Percentiles rank a stretch among this genome's conserved stretches.
Evolutionary conservation across 2,888 invertebrate genomes (phyloP).

Genomic region (Perizoma flavofasciatum): DNA sequence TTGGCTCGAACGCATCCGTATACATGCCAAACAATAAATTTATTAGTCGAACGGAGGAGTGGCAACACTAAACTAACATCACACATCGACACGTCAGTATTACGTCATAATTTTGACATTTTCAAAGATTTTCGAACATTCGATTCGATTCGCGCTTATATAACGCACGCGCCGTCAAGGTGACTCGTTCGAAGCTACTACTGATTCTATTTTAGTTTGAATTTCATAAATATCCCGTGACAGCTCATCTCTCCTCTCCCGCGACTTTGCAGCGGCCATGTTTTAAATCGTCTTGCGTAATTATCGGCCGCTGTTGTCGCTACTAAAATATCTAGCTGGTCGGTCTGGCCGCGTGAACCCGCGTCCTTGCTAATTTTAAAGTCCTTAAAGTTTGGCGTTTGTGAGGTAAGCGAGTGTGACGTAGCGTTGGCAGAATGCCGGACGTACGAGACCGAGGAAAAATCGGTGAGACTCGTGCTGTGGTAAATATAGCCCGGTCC

Average conservation of each 20-base stretch:
- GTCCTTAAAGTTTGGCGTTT: constrained; percentile 80
- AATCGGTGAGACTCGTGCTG: constrained; percentile 61
- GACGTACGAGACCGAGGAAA: constrained; percentile 72
- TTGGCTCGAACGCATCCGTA: constrained; percentile 83
- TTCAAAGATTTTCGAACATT: constrained; percentile 62
- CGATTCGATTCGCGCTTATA: constrained; percentile 70
- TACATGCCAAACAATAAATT: constrained; percentile 85
- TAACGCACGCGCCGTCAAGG: constrained; percentile 77
- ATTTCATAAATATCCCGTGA: constrained; percentile 83
- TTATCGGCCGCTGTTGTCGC: constrained; percentile 63
- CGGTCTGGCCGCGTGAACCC: constrained; percentile 55
- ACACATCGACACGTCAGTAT: constrained; percentile 72
- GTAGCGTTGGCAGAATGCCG: constrained; percentile 81
- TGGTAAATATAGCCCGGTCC: constrained; percentile 62
- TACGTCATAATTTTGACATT: constrained; percentile 71
- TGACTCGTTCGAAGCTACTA: constrained; percentile 79
- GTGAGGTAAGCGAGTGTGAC: constrained; percentile 79
- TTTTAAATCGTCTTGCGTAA: constrained; percentile 68
- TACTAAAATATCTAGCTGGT: constrained; percentile 40
- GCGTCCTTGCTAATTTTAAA: constrained; percentile 82
- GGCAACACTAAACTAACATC: constrained; percentile 76
- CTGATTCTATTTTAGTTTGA: constrained; percentile 80
- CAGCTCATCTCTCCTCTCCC: constrained; percentile 80
- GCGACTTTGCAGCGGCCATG: constrained; percentile 75
- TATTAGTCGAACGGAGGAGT: constrained; percentile 81